Base-by-base conservation (phyloP, 1,140 invertebrate genomes). In the Hylyphantes graminicola region DNA sequence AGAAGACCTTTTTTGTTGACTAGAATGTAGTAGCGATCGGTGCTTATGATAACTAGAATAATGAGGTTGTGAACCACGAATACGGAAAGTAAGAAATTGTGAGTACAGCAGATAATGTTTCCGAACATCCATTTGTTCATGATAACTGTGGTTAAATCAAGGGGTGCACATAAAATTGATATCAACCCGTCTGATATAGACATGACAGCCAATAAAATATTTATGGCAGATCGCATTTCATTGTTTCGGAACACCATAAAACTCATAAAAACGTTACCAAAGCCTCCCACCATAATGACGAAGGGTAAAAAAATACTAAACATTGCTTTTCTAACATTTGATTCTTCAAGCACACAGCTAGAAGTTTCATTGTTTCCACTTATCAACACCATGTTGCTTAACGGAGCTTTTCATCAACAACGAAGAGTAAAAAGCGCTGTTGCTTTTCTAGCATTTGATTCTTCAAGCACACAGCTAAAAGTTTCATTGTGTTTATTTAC, bases 161-260 rank as follows among this genome's bases (percentile, higher is more conserved):
- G 53, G 51, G 82, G 82, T 4, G 55, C 74, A 11, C 82, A 85
- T 8, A 70, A 0, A 2, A 63, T 3, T 21, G 64, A 85, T 0
- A 77, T 50, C 2, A 70, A 15, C 7, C 63, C 57, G 11, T 85
- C 82, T 11, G 73, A 59, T 35, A 77, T 13, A 10, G 82, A 63
- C 67, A 85, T 77, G 55, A 53, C 35, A 12, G 74, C 53, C 10
- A 85, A 15, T 7, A 85, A 19, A 12, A 85, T 61, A 15, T 85
- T 85, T 65, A 85, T 85, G 4, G 35, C 6, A 6, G 70, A 82
- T 12, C 50, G 80, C 80, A 82, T 82, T 75, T 82, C 70, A 2
- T 57, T 75, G 50, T 65, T 48, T 7, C 70, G 57, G 13, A 57
- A 13, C 19, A 82, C 72, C 10, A 74, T 21, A 8, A 82, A 13